phyloP scores from a whole-genome alignment of 2,113 vertebrate genomes.

The Vulpes ferrilata region DNA sequence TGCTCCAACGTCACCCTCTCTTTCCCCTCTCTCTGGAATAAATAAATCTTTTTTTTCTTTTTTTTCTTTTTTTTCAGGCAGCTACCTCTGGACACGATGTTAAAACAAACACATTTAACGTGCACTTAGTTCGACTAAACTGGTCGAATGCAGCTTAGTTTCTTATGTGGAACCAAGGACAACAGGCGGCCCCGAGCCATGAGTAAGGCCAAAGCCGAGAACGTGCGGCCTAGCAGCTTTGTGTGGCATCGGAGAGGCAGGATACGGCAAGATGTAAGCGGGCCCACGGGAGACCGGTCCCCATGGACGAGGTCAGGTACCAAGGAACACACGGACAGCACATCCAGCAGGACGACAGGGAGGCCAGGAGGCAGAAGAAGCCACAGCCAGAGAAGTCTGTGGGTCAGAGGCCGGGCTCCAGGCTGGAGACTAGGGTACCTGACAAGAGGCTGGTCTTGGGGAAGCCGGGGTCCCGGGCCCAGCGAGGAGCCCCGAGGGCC shows the following conservation, averaged over 20 bases:
- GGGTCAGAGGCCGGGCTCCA: neutral
- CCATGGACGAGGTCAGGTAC: rapidly evolving
- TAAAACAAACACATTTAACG: neutral
- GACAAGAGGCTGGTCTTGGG: neutral
- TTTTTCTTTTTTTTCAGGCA: neutral
- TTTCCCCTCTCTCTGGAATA: neutral
- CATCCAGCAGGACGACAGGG: rapidly evolving
- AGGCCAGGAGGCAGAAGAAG: neutral
- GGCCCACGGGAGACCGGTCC: too few relatives aligned
- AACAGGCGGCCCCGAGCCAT: neutral
- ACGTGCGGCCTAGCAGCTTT: neutral
- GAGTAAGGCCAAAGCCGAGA: neutral
- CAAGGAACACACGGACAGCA: neutral
- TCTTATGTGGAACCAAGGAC: neutral
- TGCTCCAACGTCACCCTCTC: neutral
- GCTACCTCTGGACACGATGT: rapidly evolving
- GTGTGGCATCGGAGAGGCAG: neutral
- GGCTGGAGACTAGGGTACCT: too few relatives aligned
- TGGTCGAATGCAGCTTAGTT: neutral
- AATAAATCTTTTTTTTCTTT: neutral
- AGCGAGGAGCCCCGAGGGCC: too few relatives aligned
- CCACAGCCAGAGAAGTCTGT: rapidly evolving
- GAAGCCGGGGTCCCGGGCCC: neutral
- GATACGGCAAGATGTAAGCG: rapidly evolving
- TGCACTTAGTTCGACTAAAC: neutral